Evolutionary conservation across 1,140 invertebrate species (phyloP).

Genomic region (Danaus melanippus): DNA sequence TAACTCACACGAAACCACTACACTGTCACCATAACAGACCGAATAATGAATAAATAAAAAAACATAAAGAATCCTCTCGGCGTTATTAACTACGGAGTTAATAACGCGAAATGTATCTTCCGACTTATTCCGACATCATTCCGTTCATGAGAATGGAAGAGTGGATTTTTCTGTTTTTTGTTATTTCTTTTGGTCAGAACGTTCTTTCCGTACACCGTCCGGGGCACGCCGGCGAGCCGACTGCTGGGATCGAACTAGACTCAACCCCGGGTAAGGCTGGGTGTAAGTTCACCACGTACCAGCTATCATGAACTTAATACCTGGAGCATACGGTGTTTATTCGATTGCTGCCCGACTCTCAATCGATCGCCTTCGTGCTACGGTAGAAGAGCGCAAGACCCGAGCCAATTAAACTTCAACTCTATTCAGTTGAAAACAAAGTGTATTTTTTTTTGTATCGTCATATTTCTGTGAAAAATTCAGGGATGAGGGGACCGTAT

Average conservation of each 20-base stretch:
- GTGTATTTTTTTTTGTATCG: conserved; percentile 20
- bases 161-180: conserved; percentile 44
- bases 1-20: conserved; percentile 20
- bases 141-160: conserved; percentile 54
- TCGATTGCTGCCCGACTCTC: conserved; percentile 14
- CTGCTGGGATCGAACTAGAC: conserved; percentile 60
- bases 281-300: conserved; percentile 35
- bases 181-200: conserved; percentile 26
- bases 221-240: conserved; percentile 60
- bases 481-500: conserved; percentile 50
- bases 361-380: conserved; percentile 31
- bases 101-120: conserved; percentile 52
- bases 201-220: conserved; percentile 42
- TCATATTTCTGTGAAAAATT: conserved; percentile 19
- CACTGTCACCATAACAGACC: conserved; percentile 24
- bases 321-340: conserved; percentile 29
- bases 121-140: conserved; percentile 36
- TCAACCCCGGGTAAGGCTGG: conserved; percentile 65
- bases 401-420: conserved; percentile 20
- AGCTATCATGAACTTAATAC: conserved; percentile 24
- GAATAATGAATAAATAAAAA: conserved; percentile 9
- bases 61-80: conserved; percentile 35
- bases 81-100: conserved; percentile 59
- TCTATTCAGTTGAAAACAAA: conserved; percentile 19
- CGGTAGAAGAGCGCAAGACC: conserved; percentile 22